Base-by-base conservation (phyloP, 35 echinoderm and acorn worm species). In the Diadema setosum region DNA sequence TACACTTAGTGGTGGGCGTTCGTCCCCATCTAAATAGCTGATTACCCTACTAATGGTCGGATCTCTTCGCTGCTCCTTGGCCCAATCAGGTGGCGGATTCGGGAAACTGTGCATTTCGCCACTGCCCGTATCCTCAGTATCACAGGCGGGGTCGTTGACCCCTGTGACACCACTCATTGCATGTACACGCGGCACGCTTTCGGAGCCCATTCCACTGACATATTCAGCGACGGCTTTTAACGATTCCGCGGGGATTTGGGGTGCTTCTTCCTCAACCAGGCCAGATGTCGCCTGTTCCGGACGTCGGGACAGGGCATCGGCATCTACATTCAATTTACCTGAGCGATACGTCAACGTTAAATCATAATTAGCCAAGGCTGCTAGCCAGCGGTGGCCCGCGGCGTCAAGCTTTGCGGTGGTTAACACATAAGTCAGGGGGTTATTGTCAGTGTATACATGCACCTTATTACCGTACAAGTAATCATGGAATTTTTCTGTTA, bases 381-480 rank as follows among this genome's bases (percentile, higher is more conserved):
- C 90, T 16, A 87, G 45, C 84, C 84, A 92, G 20, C n/a, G n/a
- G n/a, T n/a, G n/a, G n/a, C n/a, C n/a, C n/a, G n/a, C n/a, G n/a
- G n/a, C n/a, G n/a, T n/a, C 90, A 32, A 78, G 39, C 45, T 40
- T 83, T 4, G 36, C 81, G 5, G 12, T 85, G 21, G 55, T 85
- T 23, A 26, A 49, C 20, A 74, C 36, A 40, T 2, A 43, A 21
- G 83, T 85, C 30, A 31, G 18, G 20, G n/a, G n/a, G n/a, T n/a
- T n/a, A n/a, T n/a, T n/a, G n/a, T n/a, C n/a, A n/a, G n/a, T n/a
- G n/a, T n/a, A 52, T 5, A 34, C 88, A 17, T 18, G 17, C 46
- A 84, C 75, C 58, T 84, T 41, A 14, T 21, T 65, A 21, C 80
- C 88, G 74, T 91, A 84, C n/a, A n/a, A n/a, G 60, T 84, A 91